Conservation (phyloP, 2,888 invertebrate genomes). For the Apantesis nais region DNA sequence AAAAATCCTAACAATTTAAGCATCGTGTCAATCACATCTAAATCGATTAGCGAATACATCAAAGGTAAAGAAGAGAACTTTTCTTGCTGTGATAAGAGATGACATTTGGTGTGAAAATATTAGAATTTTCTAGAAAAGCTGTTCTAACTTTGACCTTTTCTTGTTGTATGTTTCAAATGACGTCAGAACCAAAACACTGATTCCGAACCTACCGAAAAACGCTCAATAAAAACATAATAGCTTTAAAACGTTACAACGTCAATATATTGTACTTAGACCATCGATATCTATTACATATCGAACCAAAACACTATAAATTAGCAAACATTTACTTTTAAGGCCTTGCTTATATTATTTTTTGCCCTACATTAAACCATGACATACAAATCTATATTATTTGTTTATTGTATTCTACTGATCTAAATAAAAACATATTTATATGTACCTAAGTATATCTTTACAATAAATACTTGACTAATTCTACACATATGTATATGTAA, state of each 20-base stretch:
- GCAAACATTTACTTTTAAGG: not conserved
- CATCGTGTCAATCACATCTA: not conserved
- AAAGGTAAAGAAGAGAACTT: not conserved
- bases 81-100: not conserved
- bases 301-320: not conserved
- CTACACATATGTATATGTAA: constrained; percentile 20
- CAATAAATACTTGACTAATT: constrained; percentile 40
- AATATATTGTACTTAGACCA: not conserved
- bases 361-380: not conserved
- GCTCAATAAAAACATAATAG: not conserved
- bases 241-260: not conserved
- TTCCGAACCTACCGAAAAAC: not conserved
- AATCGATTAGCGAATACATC: not conserved
- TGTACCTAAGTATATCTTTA: constrained; percentile 27
- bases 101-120: not conserved
- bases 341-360: not conserved
- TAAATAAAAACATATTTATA: constrained; percentile 16
- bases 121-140: not conserved
- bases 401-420: constrained; percentile 13
- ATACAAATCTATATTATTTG: not conserved
- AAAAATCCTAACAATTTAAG: not conserved
- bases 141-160: not conserved
- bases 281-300: not conserved
- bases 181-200: not conserved
- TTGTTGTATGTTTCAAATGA: not conserved